Conservation (phyloP, 2,888 invertebrate genomes). For the Caenorhabditis doughertyi region DNA sequence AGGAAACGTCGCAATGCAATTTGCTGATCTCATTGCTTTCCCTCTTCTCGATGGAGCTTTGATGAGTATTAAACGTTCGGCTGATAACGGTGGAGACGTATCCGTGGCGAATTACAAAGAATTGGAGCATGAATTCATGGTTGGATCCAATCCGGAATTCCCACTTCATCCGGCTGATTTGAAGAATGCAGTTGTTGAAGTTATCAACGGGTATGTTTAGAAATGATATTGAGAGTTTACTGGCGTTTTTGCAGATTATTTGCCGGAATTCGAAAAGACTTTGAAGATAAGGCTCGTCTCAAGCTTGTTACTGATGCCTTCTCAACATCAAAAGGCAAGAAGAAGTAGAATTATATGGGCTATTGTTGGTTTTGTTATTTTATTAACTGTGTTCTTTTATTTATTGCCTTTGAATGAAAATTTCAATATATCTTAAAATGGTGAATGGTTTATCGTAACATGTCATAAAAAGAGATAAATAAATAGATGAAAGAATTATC, state of each 20-base stretch:
- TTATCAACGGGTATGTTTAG: constrained; percentile 88
- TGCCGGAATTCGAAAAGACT: constrained; percentile 67
- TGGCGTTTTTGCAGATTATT: constrained; percentile 64
- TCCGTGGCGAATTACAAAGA: constrained; percentile 88
- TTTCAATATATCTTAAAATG: too few species aligned
- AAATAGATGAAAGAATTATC: constrained; percentile 10
- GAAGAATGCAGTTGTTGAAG: constrained; percentile 90
- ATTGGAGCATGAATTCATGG: constrained; percentile 90
- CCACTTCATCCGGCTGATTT: constrained; percentile 94
- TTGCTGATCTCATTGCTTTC: constrained; percentile 76
- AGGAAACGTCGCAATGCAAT: constrained; percentile 78
- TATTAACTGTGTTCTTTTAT: constrained; percentile 3
- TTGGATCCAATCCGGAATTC: constrained; percentile 80
- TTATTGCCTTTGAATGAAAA: not conserved
- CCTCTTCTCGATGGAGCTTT: constrained; percentile 66
- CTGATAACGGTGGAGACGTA: constrained; percentile 90
- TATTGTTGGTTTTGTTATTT: not conserved
- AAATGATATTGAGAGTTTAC: not conserved
- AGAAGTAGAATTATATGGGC: constrained; percentile 40
- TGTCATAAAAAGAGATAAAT: not conserved
- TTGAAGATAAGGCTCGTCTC: constrained; percentile 62
- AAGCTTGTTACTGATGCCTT: constrained; percentile 73
- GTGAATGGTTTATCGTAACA: too few species aligned
- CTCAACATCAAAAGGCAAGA: constrained; percentile 68
- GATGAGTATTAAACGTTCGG: constrained; percentile 77